Percentiles rank a stretch among this genome's conserved stretches.
These are phyloP conservation scores for Euwallacea similis DNA, from an alignment of 1,140 invertebrate genomes.

Conservation along the genomic window DNA sequence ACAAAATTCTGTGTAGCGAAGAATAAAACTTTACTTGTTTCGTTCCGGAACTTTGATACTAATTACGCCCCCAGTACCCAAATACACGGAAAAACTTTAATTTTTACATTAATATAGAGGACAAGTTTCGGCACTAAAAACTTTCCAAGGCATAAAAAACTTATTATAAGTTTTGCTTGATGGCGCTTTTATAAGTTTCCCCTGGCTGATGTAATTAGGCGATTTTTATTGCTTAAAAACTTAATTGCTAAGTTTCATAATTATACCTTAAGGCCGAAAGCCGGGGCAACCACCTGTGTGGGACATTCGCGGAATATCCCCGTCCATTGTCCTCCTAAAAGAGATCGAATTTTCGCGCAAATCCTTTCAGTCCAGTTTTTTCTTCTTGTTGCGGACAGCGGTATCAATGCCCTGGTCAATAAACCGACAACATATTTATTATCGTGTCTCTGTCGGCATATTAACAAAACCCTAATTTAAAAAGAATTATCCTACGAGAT, in stretches of 20 bases:
- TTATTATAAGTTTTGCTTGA: conserved; percentile 21
- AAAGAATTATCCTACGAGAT: conserved; percentile 40
- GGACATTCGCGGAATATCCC: background rate
- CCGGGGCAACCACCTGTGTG: background rate
- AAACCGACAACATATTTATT: conserved; percentile 35
- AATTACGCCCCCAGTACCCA: conserved; percentile 8
- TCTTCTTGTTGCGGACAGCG: background rate
- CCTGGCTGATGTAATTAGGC: conserved; percentile 8
- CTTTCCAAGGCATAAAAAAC: conserved; percentile 8
- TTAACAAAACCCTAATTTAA: conserved; percentile 39
- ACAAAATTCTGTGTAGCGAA: conserved; percentile 24
- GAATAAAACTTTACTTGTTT: conserved; percentile 35
- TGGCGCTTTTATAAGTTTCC: conserved; percentile 6
- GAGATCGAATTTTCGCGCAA: conserved; percentile 13
- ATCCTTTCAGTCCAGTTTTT: conserved; percentile 1
- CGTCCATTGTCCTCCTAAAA: conserved; percentile 14
- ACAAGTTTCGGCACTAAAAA: conserved; percentile 14
- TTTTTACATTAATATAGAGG: conserved; percentile 22
- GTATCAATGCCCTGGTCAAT: conserved; percentile 38
- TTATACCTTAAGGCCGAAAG: background rate
- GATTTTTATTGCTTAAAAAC: conserved; percentile 5
- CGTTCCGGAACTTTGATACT: conserved; percentile 28
- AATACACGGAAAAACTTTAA: conserved; percentile 19
- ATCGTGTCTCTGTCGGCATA: conserved; percentile 38
- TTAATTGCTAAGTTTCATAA: background rate